phyloP scores from a whole-genome alignment of 2,113 vertebrate genomes.

The Cyanocitta stelleri region DNA sequence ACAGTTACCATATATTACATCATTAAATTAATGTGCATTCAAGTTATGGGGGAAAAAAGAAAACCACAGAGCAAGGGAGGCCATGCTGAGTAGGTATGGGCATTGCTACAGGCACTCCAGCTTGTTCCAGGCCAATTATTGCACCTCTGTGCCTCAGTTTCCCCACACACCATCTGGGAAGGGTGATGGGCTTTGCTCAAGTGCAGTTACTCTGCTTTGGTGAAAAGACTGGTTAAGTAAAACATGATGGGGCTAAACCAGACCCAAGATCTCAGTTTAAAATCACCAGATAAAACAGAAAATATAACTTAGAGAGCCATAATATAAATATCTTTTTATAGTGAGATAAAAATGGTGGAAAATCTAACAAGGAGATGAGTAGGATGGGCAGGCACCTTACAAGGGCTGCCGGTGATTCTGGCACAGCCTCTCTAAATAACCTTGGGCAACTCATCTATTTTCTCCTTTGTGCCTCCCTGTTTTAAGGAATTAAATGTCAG shows the following conservation, averaged over 20 bases:
- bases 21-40: not conserved
- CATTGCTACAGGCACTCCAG: not conserved
- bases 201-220: not conserved
- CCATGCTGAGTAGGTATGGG: not conserved
- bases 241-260: not conserved
- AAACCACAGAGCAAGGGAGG: not conserved
- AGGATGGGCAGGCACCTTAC: not conserved
- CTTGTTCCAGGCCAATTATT: not conserved
- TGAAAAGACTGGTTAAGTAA: not conserved
- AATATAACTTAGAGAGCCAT: not conserved
- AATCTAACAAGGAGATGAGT: not conserved
- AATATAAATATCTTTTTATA: rapidly evolving
- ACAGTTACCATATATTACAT: not conserved
- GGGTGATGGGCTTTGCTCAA: not conserved
- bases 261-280: not conserved
- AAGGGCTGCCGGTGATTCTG: not conserved
- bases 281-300: not conserved
- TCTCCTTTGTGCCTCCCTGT: not conserved
- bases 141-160: not conserved
- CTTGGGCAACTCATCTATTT: not conserved
- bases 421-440: not conserved
- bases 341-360: not conserved
- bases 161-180: not conserved
- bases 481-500: not conserved
- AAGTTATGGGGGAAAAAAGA: not conserved